Evolutionary conservation across 2,888 invertebrate species (phyloP), one percentile per base, ranked within the genome.

Genomic region (Dyspetes luteomarginatus): DNA sequence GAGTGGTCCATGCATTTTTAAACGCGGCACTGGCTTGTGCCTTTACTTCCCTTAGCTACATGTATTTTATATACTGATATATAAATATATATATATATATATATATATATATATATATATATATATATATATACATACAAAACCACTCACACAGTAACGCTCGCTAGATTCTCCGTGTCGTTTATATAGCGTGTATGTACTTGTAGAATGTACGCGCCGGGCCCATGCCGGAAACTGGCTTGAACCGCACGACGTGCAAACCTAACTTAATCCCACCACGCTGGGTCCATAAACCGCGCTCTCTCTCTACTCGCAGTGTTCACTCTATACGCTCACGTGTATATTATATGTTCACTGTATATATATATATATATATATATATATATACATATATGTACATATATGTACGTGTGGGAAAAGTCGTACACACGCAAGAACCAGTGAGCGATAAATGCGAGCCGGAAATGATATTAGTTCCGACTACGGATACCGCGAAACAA

Each of bases 1-100:
- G 90, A 90, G 88, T 89, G 88, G 86, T 84, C 83, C 86, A 87
- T 90, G 87, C 83, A 91, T 91, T 90, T 90, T 90, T 91, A 88
- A 88, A 85, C 81, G 82, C 77, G 58, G 60, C 77, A 79, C 77
- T 50, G 50, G 58, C 55, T 22, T 52, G 67, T 43, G 19, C 68
- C 55, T 71, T 75, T 60, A 50, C 77, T 69, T 58, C 43, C 48
- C 62, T 68, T 64, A 36, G 30, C 71, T 72, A 62, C 5, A 55
- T 41, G 26, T n/a, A n/a, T n/a, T n/a, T n/a, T 30, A 28, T 17
- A 43, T 56, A 58, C 43, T 22, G 30, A 74, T 45, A 45, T 7
- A 30, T 7, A 30, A 30, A 30, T 7, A 30, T 4, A 30, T 7
- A 3, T 12, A 36, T 36, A 0, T 48, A 19, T 17, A 48, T 48